Evolutionary conservation across 2,888 invertebrate species (phyloP), one percentile per base, ranked within the genome.

Genomic region (Holacanthella duospinosa): DNA sequence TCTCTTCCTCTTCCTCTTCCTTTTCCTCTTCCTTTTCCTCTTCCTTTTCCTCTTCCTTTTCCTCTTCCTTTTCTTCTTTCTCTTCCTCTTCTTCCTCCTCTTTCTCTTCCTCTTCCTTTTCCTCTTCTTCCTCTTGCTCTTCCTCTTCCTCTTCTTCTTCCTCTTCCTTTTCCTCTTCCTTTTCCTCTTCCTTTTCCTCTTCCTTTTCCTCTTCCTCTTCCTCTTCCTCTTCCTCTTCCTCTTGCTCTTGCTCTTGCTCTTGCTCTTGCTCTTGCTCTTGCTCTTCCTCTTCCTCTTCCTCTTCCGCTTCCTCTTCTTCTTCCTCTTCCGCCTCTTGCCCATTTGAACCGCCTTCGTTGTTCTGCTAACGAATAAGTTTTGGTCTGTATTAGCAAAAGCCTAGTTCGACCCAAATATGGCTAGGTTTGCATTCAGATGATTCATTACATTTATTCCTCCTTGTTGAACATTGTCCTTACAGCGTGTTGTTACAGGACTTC

Each of bases 231-330:
- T 53, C 53, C 21, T 9, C 9, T 53, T 53, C 53, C 6, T 53
- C 21, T 24, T 53, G n/a, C 21, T 9, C 9, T 24, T 53, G 9
- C 6, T 53, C 53, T 53, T 53, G 9, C 9, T 36, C 36, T 36
- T 36, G 9, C 36, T 6, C 6, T 36, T 36, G 9, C 9, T 36
- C 59, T 63, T 71, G 21, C 65, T 71, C 55, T 63, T 72, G 1
- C 70, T 71, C 61, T 36, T 36, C 36, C 9, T 36, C 36, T 36
- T 36, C 36, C 36, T 6, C 6, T 36, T 36, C 36, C 9, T 36
- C 59, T 63, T 71, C 25, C 65, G 71, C 55, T 63, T 72, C 1
- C 70, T 71, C 61, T 71, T 71, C 61, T 61, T 72, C 12, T 63
- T 71, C 4, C 61, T 68, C 43, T 67, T 65, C 58, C 59, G n/a